Conservation (phyloP, 2,888 invertebrate genomes). For the Ellobium chinense region DNA sequence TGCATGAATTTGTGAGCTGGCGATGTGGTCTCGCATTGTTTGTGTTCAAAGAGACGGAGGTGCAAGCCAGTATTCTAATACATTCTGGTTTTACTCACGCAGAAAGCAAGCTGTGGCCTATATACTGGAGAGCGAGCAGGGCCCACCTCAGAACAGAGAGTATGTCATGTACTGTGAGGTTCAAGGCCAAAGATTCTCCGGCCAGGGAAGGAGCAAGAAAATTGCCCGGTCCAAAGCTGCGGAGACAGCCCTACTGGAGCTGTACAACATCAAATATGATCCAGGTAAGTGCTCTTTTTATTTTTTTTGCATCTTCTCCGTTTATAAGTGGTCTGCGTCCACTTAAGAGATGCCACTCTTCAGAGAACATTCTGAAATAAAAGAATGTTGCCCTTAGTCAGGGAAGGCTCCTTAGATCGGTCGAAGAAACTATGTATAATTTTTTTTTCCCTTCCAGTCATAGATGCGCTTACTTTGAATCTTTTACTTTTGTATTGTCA, state of each 20-base stretch:
- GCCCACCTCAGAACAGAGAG: constrained; percentile 10
- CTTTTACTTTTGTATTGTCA: no score
- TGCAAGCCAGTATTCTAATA: not conserved
- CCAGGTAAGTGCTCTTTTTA: constrained; percentile 31
- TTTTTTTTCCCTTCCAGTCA: no score
- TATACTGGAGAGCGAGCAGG: not conserved
- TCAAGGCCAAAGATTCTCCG: constrained; percentile 84
- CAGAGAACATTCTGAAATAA: no score
- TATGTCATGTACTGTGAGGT: constrained; percentile 81
- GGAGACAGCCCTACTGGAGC: constrained; percentile 65
- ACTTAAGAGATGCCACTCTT: no score
- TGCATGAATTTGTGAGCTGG: no score
- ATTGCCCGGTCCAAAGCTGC: constrained; percentile 85
- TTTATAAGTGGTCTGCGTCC: no score
- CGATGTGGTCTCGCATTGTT: no score
- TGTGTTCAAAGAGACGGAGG: no score
- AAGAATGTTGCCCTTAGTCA: no score
- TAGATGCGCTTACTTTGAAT: no score
- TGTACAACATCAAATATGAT: constrained; percentile 36
- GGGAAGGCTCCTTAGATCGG: no score
- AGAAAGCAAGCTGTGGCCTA: constrained; percentile 18
- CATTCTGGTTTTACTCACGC: not conserved
- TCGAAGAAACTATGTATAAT: no score
- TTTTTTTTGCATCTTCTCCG: not conserved
- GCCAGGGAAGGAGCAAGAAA: constrained; percentile 85